Evolutionary conservation across 2,113 vertebrate species (phyloP).

Genomic region (Damaliscus lunatus): DNA sequence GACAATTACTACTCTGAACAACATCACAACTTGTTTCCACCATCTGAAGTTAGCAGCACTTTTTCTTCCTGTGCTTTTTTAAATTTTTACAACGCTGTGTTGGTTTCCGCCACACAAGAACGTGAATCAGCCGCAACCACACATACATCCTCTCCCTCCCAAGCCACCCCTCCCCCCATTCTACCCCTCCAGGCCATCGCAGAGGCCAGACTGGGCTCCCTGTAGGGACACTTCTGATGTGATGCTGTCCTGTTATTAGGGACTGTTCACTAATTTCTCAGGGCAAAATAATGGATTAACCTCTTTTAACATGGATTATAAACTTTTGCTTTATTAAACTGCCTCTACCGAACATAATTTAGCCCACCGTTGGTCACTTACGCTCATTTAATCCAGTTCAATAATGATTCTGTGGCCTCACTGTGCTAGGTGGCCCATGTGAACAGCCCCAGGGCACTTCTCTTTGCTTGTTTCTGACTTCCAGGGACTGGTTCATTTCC

Average conservation of each 20-base stretch:
- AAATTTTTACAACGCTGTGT: neutral
- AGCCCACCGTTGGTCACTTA: neutral
- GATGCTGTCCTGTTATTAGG: neutral
- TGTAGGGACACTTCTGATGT: neutral
- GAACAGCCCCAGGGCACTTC: neutral
- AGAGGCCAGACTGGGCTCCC: neutral
- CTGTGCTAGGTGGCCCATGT: neutral
- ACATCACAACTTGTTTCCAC: neutral
- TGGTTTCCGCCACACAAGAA: neutral
- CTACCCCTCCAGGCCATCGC: neutral
- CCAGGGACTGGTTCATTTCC: neutral
- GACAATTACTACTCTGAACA: neutral
- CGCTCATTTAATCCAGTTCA: neutral
- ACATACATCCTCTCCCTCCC: neutral
- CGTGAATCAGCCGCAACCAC: neutral
- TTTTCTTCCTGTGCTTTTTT: neutral
- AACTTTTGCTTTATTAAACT: slow-evolving; percentile 42
- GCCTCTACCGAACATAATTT: neutral
- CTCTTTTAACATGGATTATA: slow-evolving; percentile 3
- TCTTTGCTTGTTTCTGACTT: slow-evolving; percentile 24
- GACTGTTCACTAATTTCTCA: neutral
- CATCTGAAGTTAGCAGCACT: neutral
- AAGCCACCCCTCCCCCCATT: neutral
- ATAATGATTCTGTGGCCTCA: neutral
- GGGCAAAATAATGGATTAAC: neutral